Evolutionary conservation across 2,797 vertebrate genomes (phyloP), one percentile per base, ranked within the genome.

Genomic region (Cynodonichthys magdalenae): DNA sequence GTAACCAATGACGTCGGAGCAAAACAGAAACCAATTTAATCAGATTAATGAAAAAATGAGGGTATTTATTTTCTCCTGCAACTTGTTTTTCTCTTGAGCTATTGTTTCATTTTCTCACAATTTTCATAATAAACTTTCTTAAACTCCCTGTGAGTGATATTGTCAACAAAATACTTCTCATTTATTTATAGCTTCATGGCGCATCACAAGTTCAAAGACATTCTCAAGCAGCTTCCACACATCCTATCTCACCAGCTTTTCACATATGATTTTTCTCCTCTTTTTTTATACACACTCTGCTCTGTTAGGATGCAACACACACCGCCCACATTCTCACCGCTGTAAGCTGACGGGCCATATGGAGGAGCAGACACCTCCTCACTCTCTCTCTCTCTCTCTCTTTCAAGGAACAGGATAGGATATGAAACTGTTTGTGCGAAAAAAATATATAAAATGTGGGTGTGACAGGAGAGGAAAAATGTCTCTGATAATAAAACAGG

Each of bases 281-380:
- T 12, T 63, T 64, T 55, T 59, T 31, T 53, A 19, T 19, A 47
- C 19, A 58, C 24, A 1, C 45, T 12, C 2, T 15, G 55, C 36
- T 44, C 24, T 53, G 74, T 78, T 75, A 57, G 47, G 67, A 82
- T 68, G 71, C 71, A 79, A 58, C 67, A 63, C 67, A 63, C 76
- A 17, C 64, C 81, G 18, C 83, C 75, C 77, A 73, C 82, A 27
- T 66, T 36, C 69, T 51, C 62, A 53, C 61, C 63, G 56, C 63
- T 72, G 70, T 67, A 79, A 81, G 68, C 67, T 76, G 82, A 87
- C 75, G 73, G 79, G 72, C 79, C 83, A 83, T 81, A 82, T 75
- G 84, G 77, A 76, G 69, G 59, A 58, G 72, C 69, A 71, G 74
- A 82, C 73, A 77, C 77, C 65, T 73, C 70, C 71, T 78, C 65